Conservation (phyloP, 2,888 invertebrate species). For the Melolontha melolontha region DNA sequence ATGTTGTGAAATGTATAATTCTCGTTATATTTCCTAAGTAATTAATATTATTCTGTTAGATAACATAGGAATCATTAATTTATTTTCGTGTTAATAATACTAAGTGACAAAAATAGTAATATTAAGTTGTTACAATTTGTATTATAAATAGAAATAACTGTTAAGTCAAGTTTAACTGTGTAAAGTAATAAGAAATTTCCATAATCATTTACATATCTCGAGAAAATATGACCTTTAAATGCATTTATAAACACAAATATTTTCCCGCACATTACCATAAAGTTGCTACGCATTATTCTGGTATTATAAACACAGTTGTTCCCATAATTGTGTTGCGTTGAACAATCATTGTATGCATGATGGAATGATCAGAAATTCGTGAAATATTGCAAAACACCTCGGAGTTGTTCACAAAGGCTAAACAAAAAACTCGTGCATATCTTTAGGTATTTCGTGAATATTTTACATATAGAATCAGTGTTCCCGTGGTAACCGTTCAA, state of each 20-base stretch:
- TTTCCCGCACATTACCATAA: constrained; percentile 42
- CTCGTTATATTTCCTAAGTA: constrained; percentile 15
- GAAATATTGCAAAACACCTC: constrained; percentile 43
- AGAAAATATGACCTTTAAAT: constrained; percentile 27
- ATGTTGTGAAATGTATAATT: constrained; percentile 25
- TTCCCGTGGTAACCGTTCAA: constrained; percentile 29
- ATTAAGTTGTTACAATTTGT: too few species aligned
- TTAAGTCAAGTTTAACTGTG: not conserved
- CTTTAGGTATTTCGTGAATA: constrained; percentile 39
- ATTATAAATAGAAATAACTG: too few species aligned
- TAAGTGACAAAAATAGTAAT: too few species aligned
- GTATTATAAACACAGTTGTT: constrained; percentile 21
- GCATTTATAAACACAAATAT: constrained; percentile 25
- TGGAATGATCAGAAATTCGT: constrained; percentile 42
- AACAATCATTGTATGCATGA: constrained; percentile 28
- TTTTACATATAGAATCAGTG: constrained; percentile 1
- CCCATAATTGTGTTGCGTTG: constrained; percentile 33
- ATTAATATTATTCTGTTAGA: constrained; percentile 1
- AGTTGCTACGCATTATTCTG: constrained; percentile 28
- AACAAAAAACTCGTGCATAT: constrained; percentile 32
- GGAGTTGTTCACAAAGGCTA: constrained; percentile 39
- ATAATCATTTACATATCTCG: constrained; percentile 28
- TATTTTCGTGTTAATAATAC: too few species aligned
- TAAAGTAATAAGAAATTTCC: constrained; percentile 18
- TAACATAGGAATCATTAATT: not conserved